These are phyloP conservation scores for Burhinus oedicnemus DNA, from an alignment of 2,113 vertebrate genomes.

Conservation along the genomic window DNA sequence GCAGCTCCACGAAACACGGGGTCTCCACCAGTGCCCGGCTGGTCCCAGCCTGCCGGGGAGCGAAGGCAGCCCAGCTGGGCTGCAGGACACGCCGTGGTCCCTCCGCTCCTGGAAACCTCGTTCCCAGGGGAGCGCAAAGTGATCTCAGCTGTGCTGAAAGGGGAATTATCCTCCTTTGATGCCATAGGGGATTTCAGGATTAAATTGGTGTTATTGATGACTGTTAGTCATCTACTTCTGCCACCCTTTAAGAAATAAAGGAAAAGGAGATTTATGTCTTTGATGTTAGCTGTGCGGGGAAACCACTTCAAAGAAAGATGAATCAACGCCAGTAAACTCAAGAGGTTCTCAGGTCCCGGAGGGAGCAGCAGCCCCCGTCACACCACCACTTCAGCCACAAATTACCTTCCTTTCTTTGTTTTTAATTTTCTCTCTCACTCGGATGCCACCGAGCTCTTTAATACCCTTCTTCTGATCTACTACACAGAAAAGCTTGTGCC, in stretches of 20 bases:
- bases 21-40: no score
- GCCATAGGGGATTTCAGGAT: not conserved
- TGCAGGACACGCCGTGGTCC: rapidly evolving
- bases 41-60: no score
- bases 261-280: not conserved
- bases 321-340: rapidly evolving
- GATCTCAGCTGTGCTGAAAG: not conserved
- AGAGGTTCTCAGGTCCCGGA: not conserved
- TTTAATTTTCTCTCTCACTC: not conserved
- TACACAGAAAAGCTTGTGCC: not conserved
- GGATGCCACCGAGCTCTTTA: not conserved
- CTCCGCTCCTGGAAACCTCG: rapidly evolving
- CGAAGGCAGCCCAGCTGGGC: no score
- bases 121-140: not conserved
- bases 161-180: not conserved
- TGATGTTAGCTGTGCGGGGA: rapidly evolving
- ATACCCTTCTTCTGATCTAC: not conserved
- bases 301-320: not conserved
- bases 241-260: not conserved
- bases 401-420: not conserved
- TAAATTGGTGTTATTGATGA: not conserved
- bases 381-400: not conserved
- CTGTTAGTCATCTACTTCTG: not conserved
- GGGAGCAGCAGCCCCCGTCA: not conserved
- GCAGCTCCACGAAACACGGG: no score